Base-by-base conservation (phyloP, 1,140 invertebrate genomes). In the Drosophila varians region DNA sequence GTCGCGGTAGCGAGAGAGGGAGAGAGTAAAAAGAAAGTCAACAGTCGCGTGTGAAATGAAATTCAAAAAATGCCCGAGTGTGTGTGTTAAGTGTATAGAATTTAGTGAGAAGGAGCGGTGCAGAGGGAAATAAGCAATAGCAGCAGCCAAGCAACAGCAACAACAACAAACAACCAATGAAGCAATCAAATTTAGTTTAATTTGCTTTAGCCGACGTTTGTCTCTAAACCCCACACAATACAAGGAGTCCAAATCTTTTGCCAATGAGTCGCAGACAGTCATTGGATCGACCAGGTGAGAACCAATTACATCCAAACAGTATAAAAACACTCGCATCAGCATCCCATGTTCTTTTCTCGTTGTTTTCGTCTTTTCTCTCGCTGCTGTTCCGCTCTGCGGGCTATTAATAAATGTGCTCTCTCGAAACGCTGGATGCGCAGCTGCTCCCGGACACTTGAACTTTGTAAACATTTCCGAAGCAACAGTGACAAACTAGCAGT, bases 211-310 rank as follows among this genome's bases (percentile, higher is more conserved):
- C 57, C 62, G 42, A 58, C 66, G 75, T 64, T 73, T 76, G 57
- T 87, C 77, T 82, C 58, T 74, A 60, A 51, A 36, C 36, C 77
- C 76, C 45, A 70, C 68, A 70, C 70, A 61, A 64, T 61, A 74
- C 69, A 70, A 65, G 82, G 77, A 68, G 69, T 64, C 87, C 65
- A 87, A 87, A 87, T 87, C 73, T 73, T 82, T 84, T 77, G 89
- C 89, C 89, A 90, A 90, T 90, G 89, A 90, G 89, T 90, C 89
- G 89, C 74, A 89, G 89, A 83, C 89, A 90, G 89, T 90, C 89
- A 87, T 83, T 90, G 84, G 89, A 90, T 90, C 89, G 89, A 89
- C 89, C 89, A 90, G 89, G 89, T 90, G 77, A 74, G 78, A 62
- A 51, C 14, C 9, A 36, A 31, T 31, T 52, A 51, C 4, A 49